phyloP scores from a whole-genome alignment of 2,888 invertebrate species.

The Chalcis sispes region DNA sequence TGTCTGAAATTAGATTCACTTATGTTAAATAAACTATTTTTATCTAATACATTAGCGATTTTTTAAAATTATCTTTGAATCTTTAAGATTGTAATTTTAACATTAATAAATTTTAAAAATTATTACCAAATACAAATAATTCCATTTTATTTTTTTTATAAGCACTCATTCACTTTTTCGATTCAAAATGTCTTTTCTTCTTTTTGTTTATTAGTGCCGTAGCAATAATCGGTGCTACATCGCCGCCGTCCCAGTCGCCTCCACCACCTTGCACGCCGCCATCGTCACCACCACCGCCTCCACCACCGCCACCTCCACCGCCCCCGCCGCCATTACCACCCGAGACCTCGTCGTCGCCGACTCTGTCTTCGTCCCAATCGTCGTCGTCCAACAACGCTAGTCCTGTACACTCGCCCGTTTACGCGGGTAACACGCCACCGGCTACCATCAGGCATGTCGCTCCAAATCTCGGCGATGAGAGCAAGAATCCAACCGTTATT shows the following conservation, averaged over 20 bases:
- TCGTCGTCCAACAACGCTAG: conserved; percentile 60
- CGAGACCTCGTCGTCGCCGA: conserved; percentile 61
- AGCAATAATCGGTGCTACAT: conserved; percentile 49
- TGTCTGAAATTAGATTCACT: too few species aligned
- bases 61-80: too few species aligned
- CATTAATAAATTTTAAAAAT: too few species aligned
- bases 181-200: too few species aligned
- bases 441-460: conserved; percentile 51
- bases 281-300: conserved; percentile 59
- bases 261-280: conserved; percentile 65
- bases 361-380: conserved; percentile 59
- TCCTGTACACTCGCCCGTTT: conserved; percentile 64
- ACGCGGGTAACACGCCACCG: conserved; percentile 43
- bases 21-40: too few species aligned
- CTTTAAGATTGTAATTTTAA: too few species aligned
- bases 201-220: conserved; percentile 12
- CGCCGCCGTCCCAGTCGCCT: conserved; percentile 58
- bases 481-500: conserved; percentile 40
- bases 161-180: too few species aligned
- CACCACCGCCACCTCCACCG: conserved; percentile 65
- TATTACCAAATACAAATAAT: too few species aligned
- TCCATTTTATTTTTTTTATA: too few species aligned
- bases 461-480: conserved; percentile 45
- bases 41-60: too few species aligned
- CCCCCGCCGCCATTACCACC: conserved; percentile 63